phyloP scores from a whole-genome alignment of 30 jellyfish, hydroid and myxozoan genomes.

The Sanderia malayensis region DNA sequence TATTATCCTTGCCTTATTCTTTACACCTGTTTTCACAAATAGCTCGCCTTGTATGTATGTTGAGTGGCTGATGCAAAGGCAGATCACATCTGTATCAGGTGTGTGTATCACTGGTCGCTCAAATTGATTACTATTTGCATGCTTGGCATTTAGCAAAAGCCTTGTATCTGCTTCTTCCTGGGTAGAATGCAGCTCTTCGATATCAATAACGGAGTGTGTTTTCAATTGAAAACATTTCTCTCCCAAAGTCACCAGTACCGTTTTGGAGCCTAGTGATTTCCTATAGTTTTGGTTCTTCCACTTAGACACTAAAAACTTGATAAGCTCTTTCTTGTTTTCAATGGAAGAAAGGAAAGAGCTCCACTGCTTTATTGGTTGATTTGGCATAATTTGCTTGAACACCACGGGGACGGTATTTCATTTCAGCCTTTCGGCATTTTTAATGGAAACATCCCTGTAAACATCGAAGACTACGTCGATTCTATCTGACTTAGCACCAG shows the following conservation, averaged over 20 bases:
- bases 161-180: too few species aligned
- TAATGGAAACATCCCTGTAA: constrained; percentile 15
- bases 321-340: not conserved
- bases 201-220: constrained; percentile 1
- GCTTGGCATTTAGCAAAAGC: constrained; percentile 27
- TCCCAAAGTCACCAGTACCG: not conserved
- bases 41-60: constrained; percentile 18
- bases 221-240: constrained; percentile 1
- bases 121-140: constrained; percentile 5
- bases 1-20: constrained; percentile 21
- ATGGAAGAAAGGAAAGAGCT: not conserved
- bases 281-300: too few species aligned
- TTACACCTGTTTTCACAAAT: constrained; percentile 24
- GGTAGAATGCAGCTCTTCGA: constrained; percentile 14
- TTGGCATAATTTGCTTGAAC: not conserved
- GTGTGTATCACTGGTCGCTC: constrained; percentile 23
- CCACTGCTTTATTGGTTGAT: constrained; percentile 1
- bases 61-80: constrained; percentile 34
- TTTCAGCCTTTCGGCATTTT: constrained; percentile 7
- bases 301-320: not conserved
- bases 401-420: constrained; percentile 1
- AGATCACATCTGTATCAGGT: constrained; percentile 46
- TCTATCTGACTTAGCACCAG: constrained; percentile 22
- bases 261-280: not conserved
- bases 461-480: constrained; percentile 18